Evolutionary conservation across 2,888 invertebrate species (phyloP), one percentile per base, ranked within the genome.

Genomic region (Liopterus haemorrhoidalis): DNA sequence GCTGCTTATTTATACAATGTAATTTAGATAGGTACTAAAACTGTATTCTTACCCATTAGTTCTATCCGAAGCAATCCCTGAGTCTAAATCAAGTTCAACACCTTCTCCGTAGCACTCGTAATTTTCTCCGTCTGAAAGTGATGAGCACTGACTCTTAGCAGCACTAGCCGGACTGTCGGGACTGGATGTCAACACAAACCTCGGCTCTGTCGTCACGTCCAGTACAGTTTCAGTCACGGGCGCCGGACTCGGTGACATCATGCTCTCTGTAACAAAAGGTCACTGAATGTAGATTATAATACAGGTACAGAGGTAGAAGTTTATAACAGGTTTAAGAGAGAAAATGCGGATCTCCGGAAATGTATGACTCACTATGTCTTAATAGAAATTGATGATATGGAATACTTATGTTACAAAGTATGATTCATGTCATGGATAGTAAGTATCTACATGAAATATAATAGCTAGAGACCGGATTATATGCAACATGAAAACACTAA

Each of bases 51-150:
- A 57, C 55, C 54, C 47, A 35, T 48, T 49, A 38, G 36, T 54
- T 43, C 57, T 51, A 47, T 60, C 63, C 20, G 53, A 56, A n/a
- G 58, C 54, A 19, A 62, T 61, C 12, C 59, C 60, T 5, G 61
- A 58, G 19, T 59, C 59, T 18, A 61, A 55, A 36, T 79, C 79
- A 12, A 71, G 70, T 51, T 79, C 78, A 12, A 70, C 79, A 45
- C 71, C 75, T 62, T 83, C 82, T 2, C 83, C 85, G 59, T 81
- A 82, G 66, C 87, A 86, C 64, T 87, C 87, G 68, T 81, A 87
- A 66, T 82, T 86, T 65, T 87, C 87, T 8, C 81, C 82, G 59
- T 86, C 86, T 3, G 85, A 85, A 54, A 85, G 72, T 45, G 74
- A 74, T 27, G 70, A 71, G 58, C 70, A 72, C 57, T 71, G 71